These are phyloP conservation scores for Chrysolina oricalcia DNA, from an alignment of 2,888 invertebrate genomes.

Conservation along the genomic window DNA sequence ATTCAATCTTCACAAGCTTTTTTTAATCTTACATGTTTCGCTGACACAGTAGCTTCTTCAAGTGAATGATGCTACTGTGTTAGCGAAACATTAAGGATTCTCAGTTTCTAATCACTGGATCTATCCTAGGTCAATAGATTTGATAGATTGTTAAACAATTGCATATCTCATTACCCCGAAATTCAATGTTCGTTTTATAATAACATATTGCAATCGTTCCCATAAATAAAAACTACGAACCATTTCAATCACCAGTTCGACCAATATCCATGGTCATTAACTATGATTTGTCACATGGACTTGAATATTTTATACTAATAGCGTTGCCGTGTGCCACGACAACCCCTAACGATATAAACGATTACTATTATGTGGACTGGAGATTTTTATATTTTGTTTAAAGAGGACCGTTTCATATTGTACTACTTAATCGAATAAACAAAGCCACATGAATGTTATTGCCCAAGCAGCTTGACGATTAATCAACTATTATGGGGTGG, in stretches of 20 bases:
- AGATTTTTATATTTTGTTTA: constrained; percentile 49
- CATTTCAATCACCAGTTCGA: constrained; percentile 34
- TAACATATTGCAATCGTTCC: constrained; percentile 15
- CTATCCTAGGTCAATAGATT: too few relatives aligned
- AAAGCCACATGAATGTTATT: constrained; percentile 7
- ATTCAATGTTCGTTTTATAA: constrained; percentile 4
- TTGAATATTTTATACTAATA: constrained; percentile 39
- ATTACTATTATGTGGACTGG: constrained; percentile 33
- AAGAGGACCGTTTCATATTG: constrained; percentile 12
- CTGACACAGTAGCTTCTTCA: too few relatives aligned
- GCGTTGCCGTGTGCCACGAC: constrained; percentile 25
- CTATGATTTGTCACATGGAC: constrained; percentile 37
- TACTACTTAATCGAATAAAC: constrained; percentile 23
- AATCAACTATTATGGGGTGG: neutral
- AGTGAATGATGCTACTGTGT: too few relatives aligned
- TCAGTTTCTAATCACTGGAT: too few relatives aligned
- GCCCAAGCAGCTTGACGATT: neutral
- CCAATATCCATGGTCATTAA: constrained; percentile 36
- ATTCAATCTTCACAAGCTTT: too few relatives aligned
- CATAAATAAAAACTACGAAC: constrained; percentile 27
- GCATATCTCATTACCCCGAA: neutral
- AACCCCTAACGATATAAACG: constrained; percentile 36
- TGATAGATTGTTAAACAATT: neutral
- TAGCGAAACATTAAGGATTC: too few relatives aligned
- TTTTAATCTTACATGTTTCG: too few relatives aligned